These are phyloP conservation scores for Phaethornis superciliosus DNA, from an alignment of 2,113 vertebrate species.

Conservation along the genomic window DNA sequence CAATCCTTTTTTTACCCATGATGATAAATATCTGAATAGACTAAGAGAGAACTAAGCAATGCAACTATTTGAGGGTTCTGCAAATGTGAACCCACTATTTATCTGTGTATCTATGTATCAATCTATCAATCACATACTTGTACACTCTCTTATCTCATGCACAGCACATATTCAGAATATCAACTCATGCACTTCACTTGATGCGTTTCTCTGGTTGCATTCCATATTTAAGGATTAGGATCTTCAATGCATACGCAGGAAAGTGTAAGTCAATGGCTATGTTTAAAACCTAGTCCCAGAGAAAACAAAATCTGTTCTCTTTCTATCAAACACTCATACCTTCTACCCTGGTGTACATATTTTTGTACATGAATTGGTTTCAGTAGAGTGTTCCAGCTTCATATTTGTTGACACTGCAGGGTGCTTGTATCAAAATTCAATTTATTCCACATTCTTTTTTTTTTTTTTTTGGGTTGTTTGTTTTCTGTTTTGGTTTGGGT, in stretches of 20 bases:
- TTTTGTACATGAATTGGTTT: background rate
- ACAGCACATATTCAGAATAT: background rate
- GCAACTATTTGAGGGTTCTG: background rate
- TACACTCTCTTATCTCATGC: background rate
- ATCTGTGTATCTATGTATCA: constrained; percentile 40
- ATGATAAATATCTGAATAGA: background rate
- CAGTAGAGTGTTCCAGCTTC: background rate
- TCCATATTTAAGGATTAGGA: constrained; percentile 20
- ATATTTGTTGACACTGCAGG: background rate
- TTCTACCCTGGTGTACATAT: background rate
- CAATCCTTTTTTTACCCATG: background rate
- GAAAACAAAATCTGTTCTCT: background rate
- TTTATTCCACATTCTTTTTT: background rate
- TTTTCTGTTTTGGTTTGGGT: no score
- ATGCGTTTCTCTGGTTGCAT: background rate
- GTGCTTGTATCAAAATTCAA: background rate
- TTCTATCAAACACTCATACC: background rate
- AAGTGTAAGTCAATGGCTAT: background rate
- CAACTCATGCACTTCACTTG: background rate
- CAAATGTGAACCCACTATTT: constrained; percentile 22
- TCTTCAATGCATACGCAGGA: constrained; percentile 3
- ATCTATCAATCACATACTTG: constrained; percentile 1
- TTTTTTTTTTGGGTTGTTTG: no score
- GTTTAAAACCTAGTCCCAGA: background rate
- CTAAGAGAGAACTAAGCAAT: background rate